Conservation (phyloP, 2,113 vertebrate genomes). For the Mastomys coucha region DNA sequence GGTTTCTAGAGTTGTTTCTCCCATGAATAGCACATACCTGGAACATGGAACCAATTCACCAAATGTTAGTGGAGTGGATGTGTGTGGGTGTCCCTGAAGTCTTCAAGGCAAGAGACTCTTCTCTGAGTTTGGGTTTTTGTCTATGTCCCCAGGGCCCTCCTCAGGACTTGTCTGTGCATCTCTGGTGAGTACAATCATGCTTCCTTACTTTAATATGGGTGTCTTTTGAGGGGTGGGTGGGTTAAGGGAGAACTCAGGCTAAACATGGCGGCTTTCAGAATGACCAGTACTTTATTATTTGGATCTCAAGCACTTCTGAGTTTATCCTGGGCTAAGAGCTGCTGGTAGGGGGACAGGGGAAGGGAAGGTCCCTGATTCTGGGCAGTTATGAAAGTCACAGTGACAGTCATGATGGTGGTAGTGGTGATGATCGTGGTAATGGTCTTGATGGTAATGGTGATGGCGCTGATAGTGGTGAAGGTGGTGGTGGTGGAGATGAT, state of each 20-base stretch:
- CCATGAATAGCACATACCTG: not conserved
- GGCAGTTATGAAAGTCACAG: not conserved
- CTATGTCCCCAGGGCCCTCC: conserved; percentile 80
- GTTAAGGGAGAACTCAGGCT: not conserved
- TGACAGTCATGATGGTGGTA: not conserved
- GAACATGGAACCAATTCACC: not conserved
- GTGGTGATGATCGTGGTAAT: fast-evolving
- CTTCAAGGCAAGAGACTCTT: not conserved
- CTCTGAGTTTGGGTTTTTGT: conserved; percentile 29
- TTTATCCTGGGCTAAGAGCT: not conserved
- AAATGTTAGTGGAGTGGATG: not conserved
- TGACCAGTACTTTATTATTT: not conserved
- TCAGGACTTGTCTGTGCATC: conserved; percentile 84
- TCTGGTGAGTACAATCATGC: conserved; percentile 82
- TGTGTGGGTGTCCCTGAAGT: not conserved
- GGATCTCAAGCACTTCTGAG: not conserved
- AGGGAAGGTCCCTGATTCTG: not conserved
- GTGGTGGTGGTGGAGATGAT: not conserved
- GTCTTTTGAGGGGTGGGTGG: not conserved
- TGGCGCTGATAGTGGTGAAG: fast-evolving
- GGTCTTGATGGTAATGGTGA: not conserved
- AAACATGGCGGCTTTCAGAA: not conserved
- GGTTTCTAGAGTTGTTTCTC: not conserved
- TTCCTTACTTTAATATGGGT: not conserved
- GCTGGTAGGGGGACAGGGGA: not conserved